These are phyloP conservation scores for Ceratina calcarata DNA, from an alignment of 1,140 invertebrate species.

Conservation along the genomic window DNA sequence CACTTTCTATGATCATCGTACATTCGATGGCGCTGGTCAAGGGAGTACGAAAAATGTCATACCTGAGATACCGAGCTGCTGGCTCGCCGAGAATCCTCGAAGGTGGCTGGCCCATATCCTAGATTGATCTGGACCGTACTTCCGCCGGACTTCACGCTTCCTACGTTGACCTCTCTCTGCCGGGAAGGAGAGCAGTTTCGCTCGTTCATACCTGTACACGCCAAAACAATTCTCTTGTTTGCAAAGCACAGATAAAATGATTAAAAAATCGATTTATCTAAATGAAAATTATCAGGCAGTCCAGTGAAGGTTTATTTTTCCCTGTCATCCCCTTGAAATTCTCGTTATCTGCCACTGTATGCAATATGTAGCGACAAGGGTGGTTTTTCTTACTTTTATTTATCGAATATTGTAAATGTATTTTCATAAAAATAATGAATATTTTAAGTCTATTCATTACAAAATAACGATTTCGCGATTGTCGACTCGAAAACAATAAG, in stretches of 20 bases:
- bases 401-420: not conserved
- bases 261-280: too few species aligned
- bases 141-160: conserved; percentile 78
- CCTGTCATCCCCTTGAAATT: not conserved
- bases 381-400: too few species aligned
- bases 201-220: conserved; percentile 74
- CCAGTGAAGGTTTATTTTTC: not conserved
- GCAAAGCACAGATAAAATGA: too few species aligned
- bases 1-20: not conserved
- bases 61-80: conserved; percentile 88
- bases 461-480: too few species aligned
- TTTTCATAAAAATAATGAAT: too few species aligned
- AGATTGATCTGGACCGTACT: conserved; percentile 76
- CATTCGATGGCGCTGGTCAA: not conserved
- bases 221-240: not conserved
- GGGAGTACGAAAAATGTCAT: conserved; percentile 25
- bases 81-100: conserved; percentile 84
- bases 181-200: conserved; percentile 84
- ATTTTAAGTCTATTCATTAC: too few species aligned
- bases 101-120: conserved; percentile 79
- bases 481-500: too few species aligned
- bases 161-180: conserved; percentile 73
- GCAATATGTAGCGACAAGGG: too few species aligned
- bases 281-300: too few species aligned
- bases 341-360: too few species aligned